Evolutionary conservation across 1,140 invertebrate genomes (phyloP).

Genomic region (Ceratosolen solmsi): DNA sequence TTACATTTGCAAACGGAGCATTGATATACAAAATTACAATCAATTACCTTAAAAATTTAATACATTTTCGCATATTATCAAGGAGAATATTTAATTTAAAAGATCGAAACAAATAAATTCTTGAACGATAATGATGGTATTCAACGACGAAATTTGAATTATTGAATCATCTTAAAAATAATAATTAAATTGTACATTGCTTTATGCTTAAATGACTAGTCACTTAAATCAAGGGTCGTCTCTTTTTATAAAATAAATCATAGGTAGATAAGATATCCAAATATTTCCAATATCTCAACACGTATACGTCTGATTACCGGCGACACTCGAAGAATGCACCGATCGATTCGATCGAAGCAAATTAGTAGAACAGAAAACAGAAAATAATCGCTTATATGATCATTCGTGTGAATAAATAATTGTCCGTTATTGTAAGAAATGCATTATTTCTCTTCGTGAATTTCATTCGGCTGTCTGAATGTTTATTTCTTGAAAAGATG

Average conservation of each 20-base stretch:
- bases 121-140: too few relatives aligned
- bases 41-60: too few relatives aligned
- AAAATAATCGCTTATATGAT: background rate
- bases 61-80: too few relatives aligned
- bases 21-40: too few relatives aligned
- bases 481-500: background rate
- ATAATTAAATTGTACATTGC: background rate
- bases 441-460: background rate
- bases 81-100: too few relatives aligned
- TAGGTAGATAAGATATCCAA: constrained; percentile 44
- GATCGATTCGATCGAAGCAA: background rate
- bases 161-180: background rate
- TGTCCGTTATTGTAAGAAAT: background rate
- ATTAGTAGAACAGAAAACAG: background rate
- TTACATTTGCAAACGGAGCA: too few relatives aligned
- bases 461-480: background rate
- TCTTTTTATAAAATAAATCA: constrained; percentile 29
- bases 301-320: constrained; percentile 29
- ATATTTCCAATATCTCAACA: constrained; percentile 35
- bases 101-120: too few relatives aligned
- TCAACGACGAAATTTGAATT: too few relatives aligned
- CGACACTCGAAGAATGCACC: constrained; percentile 29
- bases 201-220: constrained; percentile 15
- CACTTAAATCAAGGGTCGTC: background rate
- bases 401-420: background rate